Evolutionary conservation across 35 echinoderm and acorn worm genomes (phyloP), one percentile per base, ranked within the genome.

Genomic region (Holothuria glaberrima): DNA sequence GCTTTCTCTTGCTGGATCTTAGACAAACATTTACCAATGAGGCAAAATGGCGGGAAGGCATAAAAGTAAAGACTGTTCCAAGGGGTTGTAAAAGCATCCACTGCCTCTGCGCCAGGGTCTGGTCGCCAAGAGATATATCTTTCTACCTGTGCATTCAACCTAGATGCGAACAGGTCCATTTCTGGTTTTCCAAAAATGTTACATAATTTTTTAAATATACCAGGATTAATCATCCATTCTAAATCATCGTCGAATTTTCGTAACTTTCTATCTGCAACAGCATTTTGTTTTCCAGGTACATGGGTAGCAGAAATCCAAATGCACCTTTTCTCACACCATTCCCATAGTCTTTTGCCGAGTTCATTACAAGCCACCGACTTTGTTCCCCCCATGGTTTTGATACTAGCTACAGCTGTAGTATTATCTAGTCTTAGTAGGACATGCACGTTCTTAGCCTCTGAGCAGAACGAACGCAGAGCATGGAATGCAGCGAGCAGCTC

Each of bases 331-430:
- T 20, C 45, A 89, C 89, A 90, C 93, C 93, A 94, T 14, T 80
- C 14, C 89, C 89, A 94, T 16, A 94, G 52, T 62, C 31, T 36
- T 58, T 88, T 94, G 13, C 87, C 54, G 9, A 97, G 30, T 25
- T 93, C 29, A 62, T 87, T 87, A 33, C 86, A 90, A 0, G 30
- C 25, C 25, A 35, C 4, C 30, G 93, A 94, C 38, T 88, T 86
- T 20, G 50, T 88, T 21, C 82, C 89, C 33, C 93, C 89, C 89
- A 94, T 91, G 26, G 68, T 71, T 35, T 94, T 91, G 12, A 94
- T 67, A 41, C 82, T 89, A 19, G 93, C 52, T 26, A 94, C 92
- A 14, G 75, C 86, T 16, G 86, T 89, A 50, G 80, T 87, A 56
- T 94, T 94, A 56, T 94, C 83, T n/a, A 83, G 72, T 61, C 56